Conservation (phyloP, 2,797 vertebrate species). For the Artibeus lituratus region DNA sequence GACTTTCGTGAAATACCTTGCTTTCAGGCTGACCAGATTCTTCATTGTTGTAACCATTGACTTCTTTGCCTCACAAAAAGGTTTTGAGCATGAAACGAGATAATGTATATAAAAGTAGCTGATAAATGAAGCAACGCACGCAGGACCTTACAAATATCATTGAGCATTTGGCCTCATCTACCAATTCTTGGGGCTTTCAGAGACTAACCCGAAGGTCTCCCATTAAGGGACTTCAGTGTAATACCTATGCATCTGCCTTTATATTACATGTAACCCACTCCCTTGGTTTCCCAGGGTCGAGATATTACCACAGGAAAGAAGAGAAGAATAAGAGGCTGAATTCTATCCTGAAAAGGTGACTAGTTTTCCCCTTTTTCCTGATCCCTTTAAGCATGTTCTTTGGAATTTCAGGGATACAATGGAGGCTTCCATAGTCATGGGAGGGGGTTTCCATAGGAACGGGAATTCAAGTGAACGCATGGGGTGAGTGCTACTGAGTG, state of each 20-base stretch:
- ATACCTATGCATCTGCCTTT: neutral
- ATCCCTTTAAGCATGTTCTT: neutral
- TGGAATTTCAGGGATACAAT: neutral
- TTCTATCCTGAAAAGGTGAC: conserved; percentile 6
- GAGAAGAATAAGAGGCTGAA: neutral
- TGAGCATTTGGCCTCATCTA: neutral
- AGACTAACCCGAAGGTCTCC: neutral
- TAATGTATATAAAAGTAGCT: neutral
- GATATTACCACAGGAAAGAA: neutral
- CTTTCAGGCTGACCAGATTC: neutral
- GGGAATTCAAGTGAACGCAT: neutral
- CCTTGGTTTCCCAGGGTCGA: neutral
- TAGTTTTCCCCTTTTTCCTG: neutral
- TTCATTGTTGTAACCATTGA: neutral
- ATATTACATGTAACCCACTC: neutral
- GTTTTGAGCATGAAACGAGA: neutral
- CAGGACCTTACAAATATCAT: neutral
- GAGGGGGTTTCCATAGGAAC: neutral
- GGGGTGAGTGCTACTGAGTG: neutral
- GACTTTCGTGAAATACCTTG: neutral
- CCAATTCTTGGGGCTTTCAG: neutral
- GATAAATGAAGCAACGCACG: neutral
- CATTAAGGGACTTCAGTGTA: neutral
- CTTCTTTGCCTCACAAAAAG: too few species aligned
- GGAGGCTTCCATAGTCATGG: neutral